These are phyloP conservation scores for Microctonus aethiopoides DNA, from an alignment of 2,888 invertebrate genomes.

Conservation along the genomic window DNA sequence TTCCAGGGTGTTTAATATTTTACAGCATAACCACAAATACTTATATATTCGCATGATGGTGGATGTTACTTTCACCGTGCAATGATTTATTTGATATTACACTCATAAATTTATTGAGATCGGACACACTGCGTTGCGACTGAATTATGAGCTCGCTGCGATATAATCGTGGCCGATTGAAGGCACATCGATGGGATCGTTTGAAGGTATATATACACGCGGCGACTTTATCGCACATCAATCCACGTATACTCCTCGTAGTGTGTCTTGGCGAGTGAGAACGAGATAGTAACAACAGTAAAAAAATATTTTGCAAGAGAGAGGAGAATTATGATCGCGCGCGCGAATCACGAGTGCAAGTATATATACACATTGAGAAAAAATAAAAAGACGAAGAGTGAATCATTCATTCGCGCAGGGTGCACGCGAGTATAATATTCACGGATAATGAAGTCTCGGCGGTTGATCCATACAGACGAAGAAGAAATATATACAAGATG, in stretches of 20 bases:
- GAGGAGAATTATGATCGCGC: too few relatives aligned
- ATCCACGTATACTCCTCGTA: slow-evolving; percentile 26
- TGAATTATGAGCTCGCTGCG: slow-evolving; percentile 39
- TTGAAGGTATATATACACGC: slow-evolving; percentile 18
- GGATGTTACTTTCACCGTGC: slow-evolving; percentile 33
- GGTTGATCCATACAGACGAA: slow-evolving; percentile 27
- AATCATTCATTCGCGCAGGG: slow-evolving; percentile 8
- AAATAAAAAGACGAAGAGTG: neutral
- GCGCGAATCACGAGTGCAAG: too few relatives aligned
- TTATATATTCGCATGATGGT: slow-evolving; percentile 10
- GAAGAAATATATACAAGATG: too few relatives aligned
- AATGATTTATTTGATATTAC: slow-evolving; percentile 38
- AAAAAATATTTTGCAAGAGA: too few relatives aligned
- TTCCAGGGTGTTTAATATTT: too few relatives aligned
- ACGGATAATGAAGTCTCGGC: slow-evolving; percentile 42
- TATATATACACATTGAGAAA: neutral
- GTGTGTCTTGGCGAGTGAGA: neutral
- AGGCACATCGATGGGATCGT: slow-evolving; percentile 25
- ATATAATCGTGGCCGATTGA: slow-evolving; percentile 42
- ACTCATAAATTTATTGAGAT: slow-evolving; percentile 34
- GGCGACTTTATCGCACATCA: slow-evolving; percentile 38
- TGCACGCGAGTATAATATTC: neutral
- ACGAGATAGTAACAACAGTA: neutral
- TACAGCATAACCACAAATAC: neutral
- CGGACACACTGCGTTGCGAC: slow-evolving; percentile 35